These are phyloP conservation scores for Harmothoe impar DNA, from an alignment of 2,888 invertebrate genomes.

Conservation along the genomic window DNA sequence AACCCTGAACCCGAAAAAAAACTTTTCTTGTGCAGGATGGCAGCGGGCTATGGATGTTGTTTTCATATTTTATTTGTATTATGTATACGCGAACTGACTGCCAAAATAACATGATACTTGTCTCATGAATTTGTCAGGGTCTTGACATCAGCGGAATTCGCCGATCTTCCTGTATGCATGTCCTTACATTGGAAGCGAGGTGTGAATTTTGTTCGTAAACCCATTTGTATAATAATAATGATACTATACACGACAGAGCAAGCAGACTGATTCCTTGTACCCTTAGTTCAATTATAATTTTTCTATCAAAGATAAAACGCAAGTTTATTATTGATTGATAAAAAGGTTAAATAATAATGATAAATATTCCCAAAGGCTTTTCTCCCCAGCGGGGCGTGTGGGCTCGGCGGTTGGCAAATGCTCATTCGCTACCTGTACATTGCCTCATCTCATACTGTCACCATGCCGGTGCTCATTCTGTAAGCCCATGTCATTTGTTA, in stretches of 20 bases:
- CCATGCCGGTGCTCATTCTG: slow-evolving; percentile 25
- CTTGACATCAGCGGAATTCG: not conserved
- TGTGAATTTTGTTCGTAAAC: slow-evolving; percentile 33
- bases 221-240: not conserved
- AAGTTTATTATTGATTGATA: slow-evolving; percentile 5
- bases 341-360: not conserved
- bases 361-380: slow-evolving; percentile 13
- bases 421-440: slow-evolving; percentile 36
- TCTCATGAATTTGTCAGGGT: slow-evolving; percentile 13
- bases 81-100: slow-evolving; percentile 35
- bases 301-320: not conserved
- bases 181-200: slow-evolving; percentile 6
- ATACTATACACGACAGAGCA: not conserved
- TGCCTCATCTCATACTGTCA: slow-evolving; percentile 47
- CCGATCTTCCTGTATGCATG: not conserved
- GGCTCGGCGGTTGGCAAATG: slow-evolving; percentile 2
- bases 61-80: slow-evolving; percentile 6
- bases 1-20: not conserved
- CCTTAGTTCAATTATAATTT: slow-evolving; percentile 35
- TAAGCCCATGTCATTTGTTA: slow-evolving; percentile 53
- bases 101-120: slow-evolving; percentile 33
- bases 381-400: slow-evolving; percentile 15
- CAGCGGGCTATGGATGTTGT: slow-evolving; percentile 11
- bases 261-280: slow-evolving; percentile 6
- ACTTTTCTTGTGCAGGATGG: not conserved